These are phyloP conservation scores for Cryptophagus acutangulus DNA, from an alignment of 2,888 invertebrate species.

Conservation along the genomic window DNA sequence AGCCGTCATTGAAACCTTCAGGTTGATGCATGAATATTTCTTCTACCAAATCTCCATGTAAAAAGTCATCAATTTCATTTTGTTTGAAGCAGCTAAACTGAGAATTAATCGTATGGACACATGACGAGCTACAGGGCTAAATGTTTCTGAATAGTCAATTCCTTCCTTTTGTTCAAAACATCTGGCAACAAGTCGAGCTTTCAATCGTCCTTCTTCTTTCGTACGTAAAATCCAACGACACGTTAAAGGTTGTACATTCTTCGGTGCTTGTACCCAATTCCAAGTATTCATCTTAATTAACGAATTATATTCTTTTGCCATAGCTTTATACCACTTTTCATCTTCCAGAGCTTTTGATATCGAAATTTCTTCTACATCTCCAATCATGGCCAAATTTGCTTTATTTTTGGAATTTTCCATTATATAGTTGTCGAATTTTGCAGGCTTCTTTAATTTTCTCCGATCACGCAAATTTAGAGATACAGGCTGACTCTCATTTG, in stretches of 20 bases:
- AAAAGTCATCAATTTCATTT: too few species aligned
- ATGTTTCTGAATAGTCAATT: constrained; percentile 31
- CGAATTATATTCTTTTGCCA: constrained; percentile 21
- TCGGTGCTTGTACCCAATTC: constrained; percentile 24
- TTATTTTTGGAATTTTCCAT: constrained; percentile 10
- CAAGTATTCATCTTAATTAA: constrained; percentile 27
- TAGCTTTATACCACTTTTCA: constrained; percentile 28
- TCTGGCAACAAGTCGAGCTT: constrained; percentile 29
- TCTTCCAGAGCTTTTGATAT: constrained; percentile 27
- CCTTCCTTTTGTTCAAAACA: constrained; percentile 30
- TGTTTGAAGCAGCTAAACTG: too few species aligned
- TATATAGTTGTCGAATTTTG: constrained; percentile 13
- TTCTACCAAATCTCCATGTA: too few species aligned
- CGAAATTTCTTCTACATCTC: constrained; percentile 14
- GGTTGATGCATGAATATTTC: too few species aligned
- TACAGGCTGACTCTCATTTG: too few species aligned
- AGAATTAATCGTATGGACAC: too few species aligned
- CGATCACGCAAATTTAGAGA: too few species aligned
- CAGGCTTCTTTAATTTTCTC: constrained; percentile 8
- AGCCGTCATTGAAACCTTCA: too few species aligned
- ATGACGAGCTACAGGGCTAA: constrained; percentile 32
- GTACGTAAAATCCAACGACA: constrained; percentile 30
- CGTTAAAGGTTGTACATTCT: constrained; percentile 23
- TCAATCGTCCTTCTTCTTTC: constrained; percentile 26
- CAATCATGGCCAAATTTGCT: constrained; percentile 10